These are phyloP conservation scores for Blastobasis adustella DNA, from an alignment of 2,888 invertebrate genomes.

Conservation along the genomic window DNA sequence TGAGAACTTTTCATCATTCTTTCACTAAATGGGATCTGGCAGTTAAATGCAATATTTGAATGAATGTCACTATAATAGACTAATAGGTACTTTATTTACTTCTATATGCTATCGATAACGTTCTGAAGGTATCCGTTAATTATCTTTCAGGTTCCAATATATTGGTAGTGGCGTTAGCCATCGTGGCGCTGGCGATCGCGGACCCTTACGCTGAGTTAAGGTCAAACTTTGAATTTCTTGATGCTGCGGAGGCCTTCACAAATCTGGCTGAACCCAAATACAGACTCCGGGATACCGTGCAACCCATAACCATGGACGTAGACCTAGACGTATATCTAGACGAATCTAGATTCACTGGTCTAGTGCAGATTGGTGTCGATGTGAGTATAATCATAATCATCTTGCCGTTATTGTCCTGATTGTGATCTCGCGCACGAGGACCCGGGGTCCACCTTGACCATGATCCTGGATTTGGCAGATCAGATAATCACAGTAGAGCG, in stretches of 20 bases:
- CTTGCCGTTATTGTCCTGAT: no score
- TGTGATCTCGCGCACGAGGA: no score
- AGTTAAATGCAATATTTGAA: no score
- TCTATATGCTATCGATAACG: no score
- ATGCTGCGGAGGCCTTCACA: slow-evolving; percentile 19
- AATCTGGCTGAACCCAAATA: slow-evolving; percentile 49
- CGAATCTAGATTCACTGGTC: slow-evolving; percentile 41
- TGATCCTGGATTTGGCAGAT: no score
- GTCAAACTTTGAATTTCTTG: slow-evolving; percentile 43
- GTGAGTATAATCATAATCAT: slow-evolving; percentile 28
- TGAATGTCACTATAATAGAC: no score
- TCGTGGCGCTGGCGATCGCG: slow-evolving; percentile 33
- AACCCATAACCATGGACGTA: slow-evolving; percentile 37
- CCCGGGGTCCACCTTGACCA: no score
- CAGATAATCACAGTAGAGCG: no score
- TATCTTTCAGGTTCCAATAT: slow-evolving; percentile 38
- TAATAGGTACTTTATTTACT: no score
- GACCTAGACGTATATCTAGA: slow-evolving; percentile 49
- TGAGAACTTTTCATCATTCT: no score
- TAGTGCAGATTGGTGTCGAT: slow-evolving; percentile 34
- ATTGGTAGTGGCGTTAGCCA: slow-evolving; percentile 33
- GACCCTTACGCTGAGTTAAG: slow-evolving; percentile 39
- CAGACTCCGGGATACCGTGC: slow-evolving; percentile 41
- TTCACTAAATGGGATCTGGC: no score
- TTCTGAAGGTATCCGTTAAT: no score